A percentile compares a stretch with the other conserved stretches of the same genome.
These are phyloP conservation scores for Ylistrum balloti DNA, from an alignment of 1,140 invertebrate genomes.

Conservation along the genomic window DNA sequence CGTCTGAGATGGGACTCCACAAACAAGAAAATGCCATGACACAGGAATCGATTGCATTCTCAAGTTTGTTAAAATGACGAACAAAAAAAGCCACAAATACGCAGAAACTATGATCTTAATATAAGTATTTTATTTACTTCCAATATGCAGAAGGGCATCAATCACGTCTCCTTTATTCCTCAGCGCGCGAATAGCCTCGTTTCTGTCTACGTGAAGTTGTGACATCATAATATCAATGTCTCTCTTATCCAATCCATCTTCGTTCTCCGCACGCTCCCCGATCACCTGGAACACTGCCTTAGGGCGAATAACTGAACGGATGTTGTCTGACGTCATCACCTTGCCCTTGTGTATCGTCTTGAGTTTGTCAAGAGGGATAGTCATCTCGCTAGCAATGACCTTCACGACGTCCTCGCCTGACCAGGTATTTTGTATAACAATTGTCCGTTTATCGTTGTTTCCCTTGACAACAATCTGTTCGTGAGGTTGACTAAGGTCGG, in stretches of 20 bases:
- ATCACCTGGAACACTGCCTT: slow-evolving; percentile 75
- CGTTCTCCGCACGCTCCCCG: slow-evolving; percentile 72
- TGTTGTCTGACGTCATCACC: slow-evolving; percentile 61
- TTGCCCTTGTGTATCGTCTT: slow-evolving; percentile 77
- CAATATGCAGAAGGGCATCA: slow-evolving; percentile 75
- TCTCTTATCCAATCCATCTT: slow-evolving; percentile 67
- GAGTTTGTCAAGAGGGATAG: slow-evolving; percentile 71
- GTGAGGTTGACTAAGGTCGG: slow-evolving; percentile 58
- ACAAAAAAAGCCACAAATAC: too few species aligned
- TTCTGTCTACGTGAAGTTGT: slow-evolving; percentile 72
- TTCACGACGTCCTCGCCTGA: slow-evolving; percentile 67
- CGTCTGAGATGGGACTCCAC: too few species aligned
- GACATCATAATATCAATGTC: slow-evolving; percentile 75
- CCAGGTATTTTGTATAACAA: slow-evolving; percentile 70
- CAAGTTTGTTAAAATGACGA: too few species aligned
- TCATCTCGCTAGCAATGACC: slow-evolving; percentile 60
- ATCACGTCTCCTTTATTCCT: slow-evolving; percentile 86
- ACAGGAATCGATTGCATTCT: too few species aligned
- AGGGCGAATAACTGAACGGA: slow-evolving; percentile 62
- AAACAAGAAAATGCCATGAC: too few species aligned
- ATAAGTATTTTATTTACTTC: slow-evolving; percentile 62
- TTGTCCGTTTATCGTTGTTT: slow-evolving; percentile 72
- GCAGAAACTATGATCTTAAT: background rate
- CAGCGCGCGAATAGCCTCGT: slow-evolving; percentile 70
- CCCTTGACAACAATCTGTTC: slow-evolving; percentile 69